Conservation (phyloP, 2,113 vertebrate species). For the Platysteira castanea region DNA sequence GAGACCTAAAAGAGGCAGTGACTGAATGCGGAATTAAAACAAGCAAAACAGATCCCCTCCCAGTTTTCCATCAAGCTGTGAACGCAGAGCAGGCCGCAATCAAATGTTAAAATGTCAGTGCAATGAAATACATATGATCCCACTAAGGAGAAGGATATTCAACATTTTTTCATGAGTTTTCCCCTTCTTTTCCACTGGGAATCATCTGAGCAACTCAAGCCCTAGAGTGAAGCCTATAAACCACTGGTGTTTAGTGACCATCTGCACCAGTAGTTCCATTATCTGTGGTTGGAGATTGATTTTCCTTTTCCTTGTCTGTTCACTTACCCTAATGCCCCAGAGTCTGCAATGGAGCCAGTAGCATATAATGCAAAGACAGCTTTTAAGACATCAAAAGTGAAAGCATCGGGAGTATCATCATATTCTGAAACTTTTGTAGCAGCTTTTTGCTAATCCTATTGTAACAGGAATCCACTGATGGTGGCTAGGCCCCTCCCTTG, state of each 20-base stretch:
- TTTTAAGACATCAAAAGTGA: conserved; percentile 54
- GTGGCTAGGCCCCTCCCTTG: neutral
- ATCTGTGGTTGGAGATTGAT: conserved; percentile 62
- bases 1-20: neutral
- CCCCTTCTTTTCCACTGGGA: conserved; percentile 26
- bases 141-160: neutral
- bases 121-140: neutral
- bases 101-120: neutral
- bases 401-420: conserved; percentile 28
- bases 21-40: neutral
- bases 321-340: conserved; percentile 58
- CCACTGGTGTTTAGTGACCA: conserved; percentile 47
- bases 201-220: neutral
- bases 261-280: conserved; percentile 60
- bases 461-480: neutral
- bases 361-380: neutral
- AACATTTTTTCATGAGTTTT: neutral
- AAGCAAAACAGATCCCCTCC: neutral
- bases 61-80: neutral
- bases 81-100: neutral
- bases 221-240: neutral
- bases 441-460: conserved; percentile 25
- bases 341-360: conserved; percentile 41
- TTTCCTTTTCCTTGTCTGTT: conserved; percentile 56
- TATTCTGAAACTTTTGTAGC: conserved; percentile 6